Evolutionary conservation across 2,797 vertebrate species (phyloP).

Genomic region (Arctocebus calabarensis): DNA sequence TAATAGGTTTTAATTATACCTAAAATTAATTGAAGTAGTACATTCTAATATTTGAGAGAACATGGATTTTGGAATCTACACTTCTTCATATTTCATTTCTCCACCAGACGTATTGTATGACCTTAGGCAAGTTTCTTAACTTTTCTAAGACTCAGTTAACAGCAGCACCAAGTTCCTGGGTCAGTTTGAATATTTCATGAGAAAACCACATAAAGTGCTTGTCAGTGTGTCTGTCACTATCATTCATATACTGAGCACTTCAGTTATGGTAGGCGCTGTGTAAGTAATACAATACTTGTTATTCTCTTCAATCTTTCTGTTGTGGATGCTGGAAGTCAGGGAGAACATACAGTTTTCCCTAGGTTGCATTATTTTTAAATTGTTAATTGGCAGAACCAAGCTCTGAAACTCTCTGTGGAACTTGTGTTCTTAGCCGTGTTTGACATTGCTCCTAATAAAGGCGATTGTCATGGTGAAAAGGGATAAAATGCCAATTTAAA

Average conservation of each 20-base stretch:
- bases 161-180: not conserved
- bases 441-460: not conserved
- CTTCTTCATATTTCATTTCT: not conserved
- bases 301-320: not conserved
- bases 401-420: not conserved
- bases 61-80: not conserved
- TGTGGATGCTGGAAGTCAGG: slow-evolving; percentile 35
- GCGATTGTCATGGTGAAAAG: not conserved
- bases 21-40: not conserved
- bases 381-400: not conserved
- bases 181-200: not conserved
- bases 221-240: not conserved
- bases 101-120: not conserved
- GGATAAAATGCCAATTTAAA: not conserved
- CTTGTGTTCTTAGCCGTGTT: not conserved
- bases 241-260: not conserved
- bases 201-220: not conserved
- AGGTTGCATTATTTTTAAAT: not conserved
- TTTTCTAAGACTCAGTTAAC: not conserved
- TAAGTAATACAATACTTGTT: not conserved
- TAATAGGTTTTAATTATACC: not conserved
- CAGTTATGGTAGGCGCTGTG: too few relatives aligned
- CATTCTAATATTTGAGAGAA: not conserved
- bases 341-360: not conserved
- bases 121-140: not conserved